phyloP scores from a whole-genome alignment of 1,140 invertebrate genomes.

The Drosophila sp. region DNA sequence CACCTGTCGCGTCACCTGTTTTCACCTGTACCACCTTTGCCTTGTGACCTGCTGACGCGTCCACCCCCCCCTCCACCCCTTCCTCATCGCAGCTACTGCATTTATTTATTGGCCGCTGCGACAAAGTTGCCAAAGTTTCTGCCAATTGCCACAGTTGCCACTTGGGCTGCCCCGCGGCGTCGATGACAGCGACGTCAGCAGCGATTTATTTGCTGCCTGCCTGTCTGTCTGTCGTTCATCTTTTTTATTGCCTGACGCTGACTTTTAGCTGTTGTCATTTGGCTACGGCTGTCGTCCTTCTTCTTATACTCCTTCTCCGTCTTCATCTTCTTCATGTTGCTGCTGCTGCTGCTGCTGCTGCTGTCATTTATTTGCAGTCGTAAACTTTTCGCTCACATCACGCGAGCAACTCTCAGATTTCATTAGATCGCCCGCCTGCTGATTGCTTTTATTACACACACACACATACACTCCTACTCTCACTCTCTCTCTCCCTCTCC shows the following conservation, averaged over 20 bases:
- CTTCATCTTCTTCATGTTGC: slow-evolving; percentile 11
- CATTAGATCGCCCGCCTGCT: slow-evolving; percentile 56
- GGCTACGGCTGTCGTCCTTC: slow-evolving; percentile 31
- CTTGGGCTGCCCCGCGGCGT: slow-evolving; percentile 1
- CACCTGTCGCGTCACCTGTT: slow-evolving; percentile 13
- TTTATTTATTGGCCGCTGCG: slow-evolving; percentile 79
- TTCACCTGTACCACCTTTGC: slow-evolving; percentile 46
- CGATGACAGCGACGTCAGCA: slow-evolving; percentile 54
- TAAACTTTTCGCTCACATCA: slow-evolving; percentile 69
- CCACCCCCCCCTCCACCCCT: not conserved
- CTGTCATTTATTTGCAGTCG: slow-evolving; percentile 75
- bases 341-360: slow-evolving; percentile 34
- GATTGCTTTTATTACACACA: slow-evolving; percentile 58
- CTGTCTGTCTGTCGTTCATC: slow-evolving; percentile 71
- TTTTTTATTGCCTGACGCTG: slow-evolving; percentile 63
- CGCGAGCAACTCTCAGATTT: slow-evolving; percentile 71
- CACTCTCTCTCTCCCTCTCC: not conserved
- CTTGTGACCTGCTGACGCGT: slow-evolving; percentile 22
- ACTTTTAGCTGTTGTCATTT: slow-evolving; percentile 45
- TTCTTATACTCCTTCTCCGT: not conserved
- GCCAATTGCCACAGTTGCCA: slow-evolving; percentile 24
- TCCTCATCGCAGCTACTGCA: no score
- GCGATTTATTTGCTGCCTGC: slow-evolving; percentile 71
- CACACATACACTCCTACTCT: not conserved
- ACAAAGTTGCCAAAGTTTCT: slow-evolving; percentile 56